These are phyloP conservation scores for Neogale vison DNA, from an alignment of 2,113 vertebrate genomes.

Conservation along the genomic window DNA sequence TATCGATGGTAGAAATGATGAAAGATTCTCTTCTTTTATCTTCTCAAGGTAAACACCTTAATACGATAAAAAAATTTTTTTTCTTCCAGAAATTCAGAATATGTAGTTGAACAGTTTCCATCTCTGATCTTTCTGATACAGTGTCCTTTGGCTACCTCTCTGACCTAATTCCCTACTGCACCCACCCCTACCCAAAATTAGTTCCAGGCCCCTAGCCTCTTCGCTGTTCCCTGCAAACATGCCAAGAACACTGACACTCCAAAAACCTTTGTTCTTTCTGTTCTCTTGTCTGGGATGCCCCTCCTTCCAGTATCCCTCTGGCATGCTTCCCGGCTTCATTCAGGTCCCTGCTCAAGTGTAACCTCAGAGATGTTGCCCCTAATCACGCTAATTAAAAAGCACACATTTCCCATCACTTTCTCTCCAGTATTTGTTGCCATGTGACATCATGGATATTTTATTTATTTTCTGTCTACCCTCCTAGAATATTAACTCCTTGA, in stretches of 20 bases:
- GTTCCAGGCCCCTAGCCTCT: background rate
- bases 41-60: slow-evolving; percentile 17
- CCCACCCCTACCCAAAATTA: background rate
- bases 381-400: background rate
- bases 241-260: background rate
- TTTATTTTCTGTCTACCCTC: background rate
- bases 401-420: background rate
- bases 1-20: background rate
- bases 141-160: background rate
- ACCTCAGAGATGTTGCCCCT: background rate
- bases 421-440: background rate
- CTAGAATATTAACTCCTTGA: background rate
- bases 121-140: slow-evolving; percentile 28
- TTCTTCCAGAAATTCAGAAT: background rate
- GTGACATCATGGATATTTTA: background rate
- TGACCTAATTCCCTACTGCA: background rate
- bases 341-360: background rate
- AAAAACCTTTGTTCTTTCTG: background rate
- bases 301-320: background rate
- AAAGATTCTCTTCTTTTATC: background rate
- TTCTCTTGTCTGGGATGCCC: background rate
- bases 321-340: background rate
- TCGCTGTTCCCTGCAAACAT: background rate
- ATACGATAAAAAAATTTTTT: background rate
- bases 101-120: background rate